These are phyloP conservation scores for Hirundo rustica DNA, from an alignment of 2,797 vertebrate species.

Conservation along the genomic window DNA sequence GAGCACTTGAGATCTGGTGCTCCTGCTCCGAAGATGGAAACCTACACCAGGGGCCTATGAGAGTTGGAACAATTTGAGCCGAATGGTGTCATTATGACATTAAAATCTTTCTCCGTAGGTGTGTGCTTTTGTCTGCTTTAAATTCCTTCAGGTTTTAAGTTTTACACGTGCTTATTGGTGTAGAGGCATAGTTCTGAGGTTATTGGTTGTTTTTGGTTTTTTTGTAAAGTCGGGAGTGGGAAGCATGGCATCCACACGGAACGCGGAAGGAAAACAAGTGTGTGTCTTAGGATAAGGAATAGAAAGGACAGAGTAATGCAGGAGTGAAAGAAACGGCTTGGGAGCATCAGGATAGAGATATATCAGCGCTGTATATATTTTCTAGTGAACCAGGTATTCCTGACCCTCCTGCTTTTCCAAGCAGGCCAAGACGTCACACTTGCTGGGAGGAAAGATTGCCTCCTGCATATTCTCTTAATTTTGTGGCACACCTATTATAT, in stretches of 20 bases:
- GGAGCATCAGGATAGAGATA: background rate
- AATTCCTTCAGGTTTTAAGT: background rate
- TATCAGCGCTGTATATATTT: background rate
- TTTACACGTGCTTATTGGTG: background rate
- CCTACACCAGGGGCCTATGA: rapidly evolving
- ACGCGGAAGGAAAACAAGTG: background rate
- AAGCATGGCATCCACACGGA: background rate
- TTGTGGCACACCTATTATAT: background rate
- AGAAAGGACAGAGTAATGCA: background rate
- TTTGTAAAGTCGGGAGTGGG: background rate
- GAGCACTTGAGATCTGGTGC: background rate
- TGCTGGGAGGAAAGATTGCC: background rate
- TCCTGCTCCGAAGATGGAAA: background rate
- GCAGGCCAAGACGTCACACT: background rate
- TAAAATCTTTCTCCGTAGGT: background rate
- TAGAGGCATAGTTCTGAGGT: background rate
- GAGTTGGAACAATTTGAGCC: background rate
- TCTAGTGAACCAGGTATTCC: background rate
- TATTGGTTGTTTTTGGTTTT: background rate
- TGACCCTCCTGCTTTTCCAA: background rate
- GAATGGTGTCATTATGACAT: background rate
- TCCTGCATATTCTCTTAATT: background rate
- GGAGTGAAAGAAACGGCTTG: background rate
- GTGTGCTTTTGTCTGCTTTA: background rate
- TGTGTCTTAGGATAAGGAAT: background rate